These are phyloP conservation scores for Gnathonemus echidnorhynchus DNA, from an alignment of 2,113 vertebrate genomes.

Conservation along the genomic window DNA sequence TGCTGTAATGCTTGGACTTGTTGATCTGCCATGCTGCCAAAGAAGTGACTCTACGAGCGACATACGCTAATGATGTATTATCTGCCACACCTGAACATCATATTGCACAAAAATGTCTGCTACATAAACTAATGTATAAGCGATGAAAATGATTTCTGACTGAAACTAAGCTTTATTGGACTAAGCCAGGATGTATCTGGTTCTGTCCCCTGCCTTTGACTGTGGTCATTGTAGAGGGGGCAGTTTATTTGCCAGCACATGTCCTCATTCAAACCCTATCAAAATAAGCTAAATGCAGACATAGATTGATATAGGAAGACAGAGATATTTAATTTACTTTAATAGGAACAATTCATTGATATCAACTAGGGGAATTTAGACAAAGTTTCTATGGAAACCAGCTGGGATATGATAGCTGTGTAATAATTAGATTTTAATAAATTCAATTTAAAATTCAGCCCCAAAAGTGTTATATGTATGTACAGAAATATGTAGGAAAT, in stretches of 20 bases:
- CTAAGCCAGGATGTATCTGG: not conserved
- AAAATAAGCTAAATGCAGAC: not conserved
- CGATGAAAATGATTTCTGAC: not conserved
- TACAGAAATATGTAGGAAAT: not conserved
- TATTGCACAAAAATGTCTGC: not conserved
- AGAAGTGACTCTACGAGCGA: not conserved
- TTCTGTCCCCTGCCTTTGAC: not conserved
- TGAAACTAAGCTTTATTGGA: not conserved
- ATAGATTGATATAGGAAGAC: not conserved
- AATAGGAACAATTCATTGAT: not conserved
- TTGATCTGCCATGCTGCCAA: not conserved
- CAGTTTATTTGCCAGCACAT: not conserved
- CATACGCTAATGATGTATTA: not conserved
- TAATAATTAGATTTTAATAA: slow-evolving; percentile 13
- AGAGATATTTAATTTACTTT: not conserved
- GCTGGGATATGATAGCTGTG: not conserved
- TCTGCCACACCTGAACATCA: not conserved
- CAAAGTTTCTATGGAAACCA: slow-evolving; percentile 6
- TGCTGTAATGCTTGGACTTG: not conserved
- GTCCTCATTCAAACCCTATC: not conserved
- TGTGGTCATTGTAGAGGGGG: not conserved
- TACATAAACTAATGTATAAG: not conserved
- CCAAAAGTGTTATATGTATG: not conserved
- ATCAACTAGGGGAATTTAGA: not conserved
- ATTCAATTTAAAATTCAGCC: slow-evolving; percentile 15